Base-by-base conservation (phyloP, 1,140 invertebrate genomes). In the Bombus waltoni region DNA sequence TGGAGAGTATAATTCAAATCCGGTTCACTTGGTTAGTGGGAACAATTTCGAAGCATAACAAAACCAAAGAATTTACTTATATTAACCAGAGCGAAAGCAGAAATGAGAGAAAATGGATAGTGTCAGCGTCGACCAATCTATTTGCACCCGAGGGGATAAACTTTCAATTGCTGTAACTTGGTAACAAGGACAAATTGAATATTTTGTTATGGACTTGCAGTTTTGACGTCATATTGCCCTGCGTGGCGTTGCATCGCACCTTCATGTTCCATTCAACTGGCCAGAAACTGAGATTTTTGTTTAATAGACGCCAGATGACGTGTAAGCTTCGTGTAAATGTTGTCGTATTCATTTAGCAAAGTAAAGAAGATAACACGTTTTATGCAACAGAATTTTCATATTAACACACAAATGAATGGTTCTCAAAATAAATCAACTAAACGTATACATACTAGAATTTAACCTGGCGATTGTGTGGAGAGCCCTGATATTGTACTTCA, bases 161-260 rank as follows among this genome's bases (percentile, higher is more conserved):
- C 87, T 88, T 88, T 88, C 87, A 81, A 88, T 88, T 85, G 87
- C 81, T 76, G 76, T 85, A 88, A 87, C 87, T 87, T 77, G 44
- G 71, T 88, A 88, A 88, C 76, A 77, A 88, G 86, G 87, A 87
- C 80, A 88, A 88, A 88, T 83, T 72, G 72, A 65, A 87, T 88
- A 88, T 88, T 88, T 88, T 66, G 86, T 82, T 88, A 82, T 79
- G 44, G n/a, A 44, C 80, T 72, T 62, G 57, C 71, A 82, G 38
- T 82, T 82, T 82, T 82, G 70, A 82, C 80, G 62, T 65, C 38
- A 25, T 53, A 22, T 73, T n/a, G 28, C 10, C n/a, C n/a, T 53
- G 32, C 13, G 28, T 25, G 10, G 13, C 68, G 25, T 22, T 53
- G 10, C 28, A 11, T 38, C 38, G 57, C 28, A 40, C 57, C 70